Evolutionary conservation across 2,888 invertebrate species (phyloP).

Genomic region (Rutpela maculata): DNA sequence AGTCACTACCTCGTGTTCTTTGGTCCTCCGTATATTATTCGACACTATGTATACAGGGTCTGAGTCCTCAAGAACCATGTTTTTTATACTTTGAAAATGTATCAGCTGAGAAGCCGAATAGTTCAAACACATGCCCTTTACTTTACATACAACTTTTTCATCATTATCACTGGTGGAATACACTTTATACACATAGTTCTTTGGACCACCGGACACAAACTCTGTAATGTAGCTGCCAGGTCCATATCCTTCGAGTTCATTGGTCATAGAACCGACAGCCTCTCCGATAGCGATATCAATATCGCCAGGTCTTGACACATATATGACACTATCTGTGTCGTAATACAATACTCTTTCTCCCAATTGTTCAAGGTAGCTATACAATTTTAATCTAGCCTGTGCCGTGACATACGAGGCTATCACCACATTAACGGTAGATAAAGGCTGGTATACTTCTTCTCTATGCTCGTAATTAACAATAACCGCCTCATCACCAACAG

Average conservation of each 20-base stretch:
- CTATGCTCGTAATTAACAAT: constrained; percentile 21
- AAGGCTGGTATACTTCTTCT: not conserved
- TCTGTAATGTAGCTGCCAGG: constrained; percentile 63
- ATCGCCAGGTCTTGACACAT: constrained; percentile 45
- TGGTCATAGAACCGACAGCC: constrained; percentile 68
- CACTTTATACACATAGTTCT: constrained; percentile 66
- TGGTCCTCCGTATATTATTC: no score
- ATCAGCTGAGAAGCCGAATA: no score
- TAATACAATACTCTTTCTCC: constrained; percentile 58
- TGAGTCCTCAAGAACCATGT: no score
- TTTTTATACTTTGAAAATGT: no score
- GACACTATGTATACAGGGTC: no score
- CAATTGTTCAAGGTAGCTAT: no score
- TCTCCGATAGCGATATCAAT: constrained; percentile 63
- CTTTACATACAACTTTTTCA: constrained; percentile 33
- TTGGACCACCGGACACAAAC: constrained; percentile 68
- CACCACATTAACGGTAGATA: constrained; percentile 25
- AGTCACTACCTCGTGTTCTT: no score
- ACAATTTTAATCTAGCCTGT: constrained; percentile 26
- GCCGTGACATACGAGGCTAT: constrained; percentile 19
- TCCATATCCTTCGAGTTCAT: constrained; percentile 65
- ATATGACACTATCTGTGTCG: constrained; percentile 69
- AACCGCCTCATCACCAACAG: not conserved
- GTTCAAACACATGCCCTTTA: no score
- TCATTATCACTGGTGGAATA: constrained; percentile 3